These are phyloP conservation scores for Phoxinus phoxinus DNA, from an alignment of 2,113 vertebrate genomes.

Conservation along the genomic window DNA sequence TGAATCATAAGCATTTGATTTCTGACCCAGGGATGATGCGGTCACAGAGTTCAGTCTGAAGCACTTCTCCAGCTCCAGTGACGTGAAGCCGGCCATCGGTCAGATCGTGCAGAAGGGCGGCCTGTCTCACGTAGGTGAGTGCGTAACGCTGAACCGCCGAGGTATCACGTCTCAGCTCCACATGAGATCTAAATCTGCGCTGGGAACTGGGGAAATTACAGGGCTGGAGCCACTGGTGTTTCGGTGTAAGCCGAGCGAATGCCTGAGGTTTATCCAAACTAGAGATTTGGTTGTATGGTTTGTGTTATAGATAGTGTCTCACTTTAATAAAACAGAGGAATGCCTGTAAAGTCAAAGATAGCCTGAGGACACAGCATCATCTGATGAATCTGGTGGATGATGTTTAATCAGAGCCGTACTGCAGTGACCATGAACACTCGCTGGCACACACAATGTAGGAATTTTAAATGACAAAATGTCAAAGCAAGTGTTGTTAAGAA, in stretches of 20 bases:
- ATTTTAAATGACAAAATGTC: not conserved
- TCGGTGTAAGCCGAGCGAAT: conserved; percentile 60
- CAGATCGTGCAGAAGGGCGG: conserved; percentile 94
- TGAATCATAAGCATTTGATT: not conserved
- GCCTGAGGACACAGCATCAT: not conserved
- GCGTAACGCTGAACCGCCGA: conserved; percentile 39
- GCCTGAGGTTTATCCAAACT: conserved; percentile 57
- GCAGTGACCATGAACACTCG: not conserved
- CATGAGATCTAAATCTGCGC: conserved; percentile 76
- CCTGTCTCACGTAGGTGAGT: conserved; percentile 92
- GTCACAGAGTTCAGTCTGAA: conserved; percentile 90
- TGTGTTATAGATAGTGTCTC: conserved; percentile 48
- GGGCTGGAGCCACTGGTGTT: conserved; percentile 62
- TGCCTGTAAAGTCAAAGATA: conserved; percentile 11
- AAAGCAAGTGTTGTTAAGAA: not conserved
- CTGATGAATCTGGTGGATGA: not conserved
- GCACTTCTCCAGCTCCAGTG: conserved; percentile 81
- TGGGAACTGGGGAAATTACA: conserved; percentile 74
- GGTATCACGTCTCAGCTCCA: conserved; percentile 67
- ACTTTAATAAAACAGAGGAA: conserved; percentile 44
- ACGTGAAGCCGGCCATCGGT: conserved; percentile 85
- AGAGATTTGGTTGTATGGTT: conserved; percentile 61
- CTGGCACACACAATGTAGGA: not conserved
- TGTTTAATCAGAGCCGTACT: not conserved
- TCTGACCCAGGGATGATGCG: conserved; percentile 82